A percentile compares a stretch with the other conserved stretches of the same genome.
phyloP scores from a whole-genome alignment of 2,113 vertebrate species.

The Aptenodytes forsteri region DNA sequence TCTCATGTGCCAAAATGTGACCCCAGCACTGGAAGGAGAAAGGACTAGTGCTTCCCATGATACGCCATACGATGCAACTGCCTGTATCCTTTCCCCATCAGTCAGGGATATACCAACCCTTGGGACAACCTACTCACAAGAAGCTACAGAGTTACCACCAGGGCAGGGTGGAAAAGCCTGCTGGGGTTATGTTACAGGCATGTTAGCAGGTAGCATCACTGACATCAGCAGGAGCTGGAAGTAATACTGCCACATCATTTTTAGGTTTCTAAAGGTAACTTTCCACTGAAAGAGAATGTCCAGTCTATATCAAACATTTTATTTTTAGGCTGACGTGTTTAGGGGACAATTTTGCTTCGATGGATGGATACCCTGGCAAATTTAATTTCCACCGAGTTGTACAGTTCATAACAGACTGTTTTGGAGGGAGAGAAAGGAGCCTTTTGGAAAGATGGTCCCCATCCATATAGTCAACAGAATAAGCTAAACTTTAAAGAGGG shows the following conservation, averaged over 20 bases:
- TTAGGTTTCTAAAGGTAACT: not conserved
- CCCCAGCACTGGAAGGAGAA: not conserved
- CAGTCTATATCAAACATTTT: not conserved
- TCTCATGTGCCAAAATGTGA: not conserved
- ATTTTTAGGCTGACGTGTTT: not conserved
- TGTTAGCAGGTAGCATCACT: not conserved
- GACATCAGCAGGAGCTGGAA: not conserved
- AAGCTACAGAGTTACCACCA: not conserved
- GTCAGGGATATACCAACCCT: not conserved
- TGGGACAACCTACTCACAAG: not conserved
- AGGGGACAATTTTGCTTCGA: not conserved
- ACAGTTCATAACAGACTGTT: not conserved
- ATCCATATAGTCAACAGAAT: not conserved
- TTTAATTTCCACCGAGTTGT: not conserved
- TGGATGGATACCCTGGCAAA: not conserved
- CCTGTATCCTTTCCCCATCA: not conserved
- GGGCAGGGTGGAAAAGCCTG: not conserved
- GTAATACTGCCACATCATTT: not conserved
- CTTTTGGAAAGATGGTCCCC: not conserved
- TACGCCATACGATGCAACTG: rapidly evolving
- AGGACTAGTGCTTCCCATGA: not conserved
- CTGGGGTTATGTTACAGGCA: not conserved
- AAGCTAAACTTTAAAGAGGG: not conserved
- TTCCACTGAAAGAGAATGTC: not conserved
- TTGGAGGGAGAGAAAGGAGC: not conserved